These are phyloP conservation scores for Athalia cordata DNA, from an alignment of 2,888 invertebrate genomes.

Conservation along the genomic window DNA sequence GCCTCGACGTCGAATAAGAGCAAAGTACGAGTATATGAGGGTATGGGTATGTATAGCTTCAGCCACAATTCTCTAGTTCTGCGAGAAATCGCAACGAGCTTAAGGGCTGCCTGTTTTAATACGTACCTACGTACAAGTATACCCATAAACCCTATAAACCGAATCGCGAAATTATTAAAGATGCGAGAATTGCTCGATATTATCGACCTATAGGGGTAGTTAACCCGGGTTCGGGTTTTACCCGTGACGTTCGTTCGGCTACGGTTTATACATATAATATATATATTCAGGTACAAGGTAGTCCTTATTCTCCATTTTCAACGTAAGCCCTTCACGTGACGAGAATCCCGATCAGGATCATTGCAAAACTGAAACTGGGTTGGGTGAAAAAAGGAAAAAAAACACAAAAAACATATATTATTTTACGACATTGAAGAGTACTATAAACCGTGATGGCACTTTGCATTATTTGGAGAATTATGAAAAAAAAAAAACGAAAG, in stretches of 20 bases:
- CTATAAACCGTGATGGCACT: constrained; percentile 20
- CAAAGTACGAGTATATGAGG: background rate
- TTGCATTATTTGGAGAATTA: constrained; percentile 21
- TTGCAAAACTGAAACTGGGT: background rate
- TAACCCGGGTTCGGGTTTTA: background rate
- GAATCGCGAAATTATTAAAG: constrained; percentile 11
- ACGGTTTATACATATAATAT: background rate
- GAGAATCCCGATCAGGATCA: constrained; percentile 18
- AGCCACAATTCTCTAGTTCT: background rate
- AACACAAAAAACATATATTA: background rate
- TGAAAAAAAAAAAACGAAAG: background rate
- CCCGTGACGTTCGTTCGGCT: background rate
- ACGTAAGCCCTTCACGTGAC: constrained; percentile 24
- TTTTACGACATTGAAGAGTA: constrained; percentile 31
- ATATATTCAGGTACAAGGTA: background rate
- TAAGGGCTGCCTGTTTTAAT: background rate
- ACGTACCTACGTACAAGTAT: background rate
- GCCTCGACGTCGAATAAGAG: background rate
- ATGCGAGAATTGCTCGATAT: background rate
- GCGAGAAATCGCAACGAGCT: background rate
- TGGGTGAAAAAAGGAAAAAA: background rate
- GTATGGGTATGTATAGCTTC: background rate
- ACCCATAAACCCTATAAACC: too few relatives aligned
- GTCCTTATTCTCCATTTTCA: constrained; percentile 9
- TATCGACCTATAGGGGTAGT: constrained; percentile 7